A percentile compares a stretch with the other conserved stretches of the same genome.
Conservation (phyloP, 2,888 invertebrate genomes). For the Eurois occulta region DNA sequence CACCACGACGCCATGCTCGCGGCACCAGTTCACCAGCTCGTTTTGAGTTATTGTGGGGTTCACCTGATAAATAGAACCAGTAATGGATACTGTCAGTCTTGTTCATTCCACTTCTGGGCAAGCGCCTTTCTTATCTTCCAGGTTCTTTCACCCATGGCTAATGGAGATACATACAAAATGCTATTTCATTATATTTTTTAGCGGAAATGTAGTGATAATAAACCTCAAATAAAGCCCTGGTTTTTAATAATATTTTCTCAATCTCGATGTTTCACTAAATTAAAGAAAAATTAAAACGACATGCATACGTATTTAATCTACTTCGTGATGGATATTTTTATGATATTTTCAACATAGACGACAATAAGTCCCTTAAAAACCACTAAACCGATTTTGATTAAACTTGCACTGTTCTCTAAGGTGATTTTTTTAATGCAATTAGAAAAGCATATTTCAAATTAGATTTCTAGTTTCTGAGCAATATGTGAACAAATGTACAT, state of each 20-base stretch:
- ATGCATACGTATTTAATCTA: neutral
- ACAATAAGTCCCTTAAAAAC: neutral
- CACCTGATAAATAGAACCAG: constrained; percentile 88
- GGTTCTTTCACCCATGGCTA: neutral
- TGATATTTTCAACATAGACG: neutral
- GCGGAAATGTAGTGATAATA: neutral
- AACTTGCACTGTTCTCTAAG: neutral
- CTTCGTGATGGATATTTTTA: neutral
- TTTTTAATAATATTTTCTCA: neutral
- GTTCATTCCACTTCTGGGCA: neutral
- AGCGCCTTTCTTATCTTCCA: neutral
- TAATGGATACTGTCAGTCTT: neutral
- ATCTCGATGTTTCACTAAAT: neutral
- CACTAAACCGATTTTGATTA: neutral
- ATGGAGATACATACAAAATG: neutral
- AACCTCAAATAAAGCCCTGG: neutral
- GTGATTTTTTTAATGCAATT: no score
- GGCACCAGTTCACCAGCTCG: constrained; percentile 93
- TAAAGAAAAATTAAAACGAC: neutral
- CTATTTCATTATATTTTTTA: neutral
- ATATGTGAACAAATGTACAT: neutral
- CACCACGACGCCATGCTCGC: constrained; percentile 91
- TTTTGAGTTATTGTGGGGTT: constrained; percentile 94
- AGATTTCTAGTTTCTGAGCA: neutral
- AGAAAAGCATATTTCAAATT: neutral